Evolutionary conservation across 2,113 vertebrate species (phyloP).

Genomic region (Ornithorhynchus anatinus): DNA sequence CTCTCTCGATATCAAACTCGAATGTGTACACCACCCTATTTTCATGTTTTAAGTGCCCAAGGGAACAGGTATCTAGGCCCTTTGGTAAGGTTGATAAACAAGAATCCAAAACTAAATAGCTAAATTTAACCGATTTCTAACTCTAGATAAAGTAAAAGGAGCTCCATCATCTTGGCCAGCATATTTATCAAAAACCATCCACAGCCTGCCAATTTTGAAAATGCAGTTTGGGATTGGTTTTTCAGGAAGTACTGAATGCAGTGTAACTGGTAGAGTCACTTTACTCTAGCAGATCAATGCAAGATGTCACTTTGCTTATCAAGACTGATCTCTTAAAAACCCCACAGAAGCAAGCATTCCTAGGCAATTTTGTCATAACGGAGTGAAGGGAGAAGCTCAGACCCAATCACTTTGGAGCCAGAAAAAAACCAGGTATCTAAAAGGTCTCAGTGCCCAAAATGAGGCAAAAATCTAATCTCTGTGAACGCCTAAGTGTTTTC

Average conservation of each 20-base stretch:
- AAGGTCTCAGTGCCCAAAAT: conserved; percentile 2
- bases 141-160: conserved; percentile 3
- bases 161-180: neutral
- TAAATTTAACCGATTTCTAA: conserved; percentile 34
- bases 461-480: neutral
- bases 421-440: too few species aligned
- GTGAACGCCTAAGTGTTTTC: neutral
- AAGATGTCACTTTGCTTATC: neutral
- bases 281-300: neutral
- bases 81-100: neutral
- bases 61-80: conserved; percentile 15
- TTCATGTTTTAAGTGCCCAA: neutral
- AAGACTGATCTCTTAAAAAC: neutral
- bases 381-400: neutral
- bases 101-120: conserved; percentile 18
- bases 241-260: conserved; percentile 34
- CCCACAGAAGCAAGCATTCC: neutral
- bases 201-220: conserved; percentile 47
- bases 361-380: neutral
- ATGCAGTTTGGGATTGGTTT: conserved; percentile 46
- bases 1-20: conserved; percentile 33
- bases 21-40: conserved; percentile 18
- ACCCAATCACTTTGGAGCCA: neutral
- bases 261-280: conserved; percentile 4
- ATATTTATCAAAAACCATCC: conserved; percentile 36